A percentile compares a stretch with the other conserved stretches of the same genome.
These are phyloP conservation scores for Hiodon tergisus DNA, from an alignment of 2,113 vertebrate species.

Conservation along the genomic window DNA sequence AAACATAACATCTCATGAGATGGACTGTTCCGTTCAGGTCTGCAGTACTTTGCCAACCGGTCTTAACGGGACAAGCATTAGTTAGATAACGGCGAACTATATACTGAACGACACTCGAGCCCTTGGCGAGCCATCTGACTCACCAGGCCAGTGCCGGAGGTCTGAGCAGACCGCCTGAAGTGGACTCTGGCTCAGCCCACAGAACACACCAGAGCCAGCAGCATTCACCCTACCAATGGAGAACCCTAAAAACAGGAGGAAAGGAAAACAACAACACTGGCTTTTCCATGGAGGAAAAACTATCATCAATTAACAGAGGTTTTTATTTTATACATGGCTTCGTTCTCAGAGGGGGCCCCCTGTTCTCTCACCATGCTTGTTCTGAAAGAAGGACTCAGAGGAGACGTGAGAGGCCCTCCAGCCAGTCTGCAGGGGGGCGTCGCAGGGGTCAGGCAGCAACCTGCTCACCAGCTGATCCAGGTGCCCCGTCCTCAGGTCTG, in stretches of 20 bases:
- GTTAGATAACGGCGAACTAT: background rate
- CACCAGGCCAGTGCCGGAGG: slow-evolving; percentile 79
- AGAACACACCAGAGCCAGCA: slow-evolving; percentile 59
- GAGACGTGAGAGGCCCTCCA: slow-evolving; percentile 85
- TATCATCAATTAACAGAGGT: too few relatives aligned
- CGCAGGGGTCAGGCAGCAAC: slow-evolving; percentile 66
- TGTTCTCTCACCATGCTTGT: slow-evolving; percentile 79
- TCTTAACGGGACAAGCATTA: background rate
- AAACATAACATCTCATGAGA: background rate
- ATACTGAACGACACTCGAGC: background rate
- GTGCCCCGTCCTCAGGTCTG: slow-evolving; percentile 74
- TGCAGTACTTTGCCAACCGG: too few relatives aligned
- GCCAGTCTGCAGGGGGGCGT: slow-evolving; percentile 39
- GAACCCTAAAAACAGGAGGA: slow-evolving; percentile 62
- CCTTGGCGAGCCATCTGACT: background rate
- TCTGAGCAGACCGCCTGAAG: slow-evolving; percentile 67
- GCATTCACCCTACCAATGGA: slow-evolving; percentile 50
- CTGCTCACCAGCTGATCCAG: slow-evolving; percentile 69
- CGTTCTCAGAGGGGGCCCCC: background rate
- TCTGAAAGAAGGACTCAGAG: slow-evolving; percentile 85
- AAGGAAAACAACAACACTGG: background rate
- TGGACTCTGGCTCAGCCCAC: slow-evolving; percentile 63
- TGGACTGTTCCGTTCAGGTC: background rate
- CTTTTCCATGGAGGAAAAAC: background rate
- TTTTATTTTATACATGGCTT: too few relatives aligned